Evolutionary conservation across 2,888 invertebrate species (phyloP).

Genomic region (Tenthredo distinguenda): DNA sequence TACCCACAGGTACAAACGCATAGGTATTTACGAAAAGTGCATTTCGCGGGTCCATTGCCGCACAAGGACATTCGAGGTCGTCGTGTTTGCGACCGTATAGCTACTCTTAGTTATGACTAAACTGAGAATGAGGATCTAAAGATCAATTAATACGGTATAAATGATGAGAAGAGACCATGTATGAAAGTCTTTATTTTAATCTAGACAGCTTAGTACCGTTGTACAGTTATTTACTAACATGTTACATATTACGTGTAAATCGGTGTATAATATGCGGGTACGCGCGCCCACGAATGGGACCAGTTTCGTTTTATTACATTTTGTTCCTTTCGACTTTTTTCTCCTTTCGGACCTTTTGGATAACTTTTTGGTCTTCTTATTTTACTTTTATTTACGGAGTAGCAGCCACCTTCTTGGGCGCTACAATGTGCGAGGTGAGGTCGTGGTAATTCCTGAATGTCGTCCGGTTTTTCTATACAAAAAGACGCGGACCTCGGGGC

Average conservation of each 20-base stretch:
- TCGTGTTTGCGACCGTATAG: neutral
- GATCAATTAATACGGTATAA: neutral
- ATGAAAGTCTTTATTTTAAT: neutral
- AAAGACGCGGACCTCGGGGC: slow-evolving; percentile 19
- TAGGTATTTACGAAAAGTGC: slow-evolving; percentile 5
- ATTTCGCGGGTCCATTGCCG: neutral
- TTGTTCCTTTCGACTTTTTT: neutral
- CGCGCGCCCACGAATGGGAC: slow-evolving; percentile 18
- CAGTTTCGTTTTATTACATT: slow-evolving; percentile 21
- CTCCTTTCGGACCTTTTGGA: neutral
- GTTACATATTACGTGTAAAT: neutral
- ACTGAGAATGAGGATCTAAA: neutral
- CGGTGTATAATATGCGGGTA: neutral
- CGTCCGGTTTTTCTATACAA: slow-evolving; percentile 39
- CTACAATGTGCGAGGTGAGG: slow-evolving; percentile 17
- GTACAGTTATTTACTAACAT: neutral
- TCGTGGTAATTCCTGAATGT: slow-evolving; percentile 32
- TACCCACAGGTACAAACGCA: neutral
- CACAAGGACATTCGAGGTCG: slow-evolving; percentile 47
- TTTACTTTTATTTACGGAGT: neutral
- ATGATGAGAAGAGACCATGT: neutral
- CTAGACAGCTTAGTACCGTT: neutral
- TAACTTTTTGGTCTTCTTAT: neutral
- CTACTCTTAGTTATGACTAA: neutral
- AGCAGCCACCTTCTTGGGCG: neutral